These are phyloP conservation scores for Meriones unguiculatus DNA, from an alignment of 2,113 vertebrate species.

Conservation along the genomic window DNA sequence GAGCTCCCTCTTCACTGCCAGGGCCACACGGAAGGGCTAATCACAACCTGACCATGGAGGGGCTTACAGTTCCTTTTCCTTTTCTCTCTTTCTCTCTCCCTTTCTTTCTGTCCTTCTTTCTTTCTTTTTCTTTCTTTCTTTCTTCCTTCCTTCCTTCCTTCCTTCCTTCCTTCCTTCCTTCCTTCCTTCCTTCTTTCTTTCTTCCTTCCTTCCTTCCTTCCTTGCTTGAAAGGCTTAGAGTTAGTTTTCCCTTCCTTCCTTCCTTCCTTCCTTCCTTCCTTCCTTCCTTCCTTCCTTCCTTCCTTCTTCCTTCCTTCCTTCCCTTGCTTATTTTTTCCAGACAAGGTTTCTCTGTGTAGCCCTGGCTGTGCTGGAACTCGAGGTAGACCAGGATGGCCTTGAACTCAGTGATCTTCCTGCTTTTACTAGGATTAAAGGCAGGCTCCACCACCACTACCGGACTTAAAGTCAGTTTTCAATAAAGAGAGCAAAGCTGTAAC, in stretches of 20 bases:
- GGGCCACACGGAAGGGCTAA: background rate
- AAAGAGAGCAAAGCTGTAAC: background rate
- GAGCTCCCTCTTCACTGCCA: background rate
- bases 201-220: too few relatives aligned
- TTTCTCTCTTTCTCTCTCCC: rapidly evolving
- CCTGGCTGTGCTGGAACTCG: background rate
- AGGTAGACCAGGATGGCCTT: background rate
- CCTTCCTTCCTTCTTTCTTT: too few relatives aligned
- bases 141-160: too few relatives aligned
- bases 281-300: too few relatives aligned
- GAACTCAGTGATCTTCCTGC: background rate
- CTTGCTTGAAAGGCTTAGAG: too few relatives aligned
- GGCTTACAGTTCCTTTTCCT: background rate
- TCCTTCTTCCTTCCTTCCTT: too few relatives aligned
- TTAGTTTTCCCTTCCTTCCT: rapidly evolving
- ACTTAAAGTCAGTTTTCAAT: background rate
- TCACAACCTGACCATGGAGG: background rate
- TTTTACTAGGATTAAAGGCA: background rate
- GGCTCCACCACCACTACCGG: background rate
- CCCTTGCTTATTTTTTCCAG: background rate
- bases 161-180: background rate
- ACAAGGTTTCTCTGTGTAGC: background rate
- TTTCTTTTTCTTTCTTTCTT: too few relatives aligned
- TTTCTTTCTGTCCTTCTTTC: background rate
- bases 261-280: too few relatives aligned